phyloP scores from a whole-genome alignment of 2,797 vertebrate species.

The Ptychobarbus kaznakovi region DNA sequence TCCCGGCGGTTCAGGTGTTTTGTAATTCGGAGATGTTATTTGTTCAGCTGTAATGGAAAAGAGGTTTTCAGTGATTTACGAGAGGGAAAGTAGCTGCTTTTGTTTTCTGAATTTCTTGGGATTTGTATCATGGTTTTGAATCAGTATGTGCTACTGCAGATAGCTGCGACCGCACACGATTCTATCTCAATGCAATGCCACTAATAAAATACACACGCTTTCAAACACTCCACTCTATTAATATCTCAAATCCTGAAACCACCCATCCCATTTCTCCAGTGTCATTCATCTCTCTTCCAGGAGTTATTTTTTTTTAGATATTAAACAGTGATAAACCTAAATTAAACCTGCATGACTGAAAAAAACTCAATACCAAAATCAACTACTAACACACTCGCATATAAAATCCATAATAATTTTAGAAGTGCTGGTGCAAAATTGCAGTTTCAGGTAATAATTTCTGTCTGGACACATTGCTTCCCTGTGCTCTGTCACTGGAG shows the following conservation, averaged over 20 bases:
- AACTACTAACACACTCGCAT: background rate
- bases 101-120: slow-evolving; percentile 32
- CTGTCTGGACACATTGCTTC: background rate
- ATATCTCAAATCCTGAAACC: slow-evolving; percentile 24
- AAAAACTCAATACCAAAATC: slow-evolving; percentile 4
- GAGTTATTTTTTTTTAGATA: background rate
- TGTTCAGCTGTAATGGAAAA: slow-evolving; percentile 43
- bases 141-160: slow-evolving; percentile 33
- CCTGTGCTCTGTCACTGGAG: background rate
- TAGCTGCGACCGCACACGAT: background rate
- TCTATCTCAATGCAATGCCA: slow-evolving; percentile 22
- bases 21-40: slow-evolving; percentile 40
- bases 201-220: background rate
- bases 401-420: slow-evolving; percentile 30
- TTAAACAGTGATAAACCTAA: background rate
- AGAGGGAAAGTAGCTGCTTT: slow-evolving; percentile 10
- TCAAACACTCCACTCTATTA: slow-evolving; percentile 5
- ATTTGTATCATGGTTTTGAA: slow-evolving; percentile 31
- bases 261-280: background rate
- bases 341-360: background rate
- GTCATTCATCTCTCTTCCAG: background rate
- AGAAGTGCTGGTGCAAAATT: background rate
- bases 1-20: slow-evolving; percentile 12
- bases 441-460: slow-evolving; percentile 11
- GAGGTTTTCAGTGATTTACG: slow-evolving; percentile 39